These are phyloP conservation scores for Glomeris maerens DNA, from an alignment of 1,140 invertebrate species.

Conservation along the genomic window DNA sequence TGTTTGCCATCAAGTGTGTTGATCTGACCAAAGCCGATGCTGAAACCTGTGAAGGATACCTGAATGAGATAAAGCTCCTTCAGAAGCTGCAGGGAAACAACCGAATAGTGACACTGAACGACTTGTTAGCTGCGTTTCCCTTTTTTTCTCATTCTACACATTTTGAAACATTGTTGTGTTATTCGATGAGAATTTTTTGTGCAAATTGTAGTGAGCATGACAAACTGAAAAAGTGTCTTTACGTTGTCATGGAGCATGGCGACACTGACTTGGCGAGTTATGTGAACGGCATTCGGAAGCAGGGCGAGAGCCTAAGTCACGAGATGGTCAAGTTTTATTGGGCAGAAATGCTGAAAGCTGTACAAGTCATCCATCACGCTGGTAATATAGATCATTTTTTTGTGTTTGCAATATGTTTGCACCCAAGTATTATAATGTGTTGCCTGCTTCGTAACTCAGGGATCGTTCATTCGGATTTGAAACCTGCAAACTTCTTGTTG, in stretches of 20 bases:
- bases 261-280: conserved; percentile 72
- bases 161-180: conserved; percentile 4
- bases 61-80: conserved; percentile 83
- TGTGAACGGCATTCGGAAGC: conserved; percentile 43
- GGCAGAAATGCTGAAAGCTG: conserved; percentile 83
- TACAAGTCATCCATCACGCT: conserved; percentile 76
- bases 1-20: conserved; percentile 47
- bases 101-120: conserved; percentile 65
- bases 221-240: conserved; percentile 37
- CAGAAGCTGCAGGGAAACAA: conserved; percentile 63
- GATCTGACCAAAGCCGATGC: conserved; percentile 52
- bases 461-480: conserved; percentile 90
- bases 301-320: conserved; percentile 40
- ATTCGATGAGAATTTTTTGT: conserved; percentile 5
- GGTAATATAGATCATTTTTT: conserved; percentile 36
- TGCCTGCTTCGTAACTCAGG: conserved; percentile 41
- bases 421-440: not conserved
- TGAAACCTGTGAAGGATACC: conserved; percentile 55
- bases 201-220: conserved; percentile 35
- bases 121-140: conserved; percentile 56
- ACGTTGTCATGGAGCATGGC: conserved; percentile 83
- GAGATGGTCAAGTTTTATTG: conserved; percentile 71
- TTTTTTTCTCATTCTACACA: conserved; percentile 13
- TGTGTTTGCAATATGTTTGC: not conserved
- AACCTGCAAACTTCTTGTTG: conserved; percentile 91